These are phyloP conservation scores for Cabera pusaria DNA, from an alignment of 2,888 invertebrate species.

Conservation along the genomic window DNA sequence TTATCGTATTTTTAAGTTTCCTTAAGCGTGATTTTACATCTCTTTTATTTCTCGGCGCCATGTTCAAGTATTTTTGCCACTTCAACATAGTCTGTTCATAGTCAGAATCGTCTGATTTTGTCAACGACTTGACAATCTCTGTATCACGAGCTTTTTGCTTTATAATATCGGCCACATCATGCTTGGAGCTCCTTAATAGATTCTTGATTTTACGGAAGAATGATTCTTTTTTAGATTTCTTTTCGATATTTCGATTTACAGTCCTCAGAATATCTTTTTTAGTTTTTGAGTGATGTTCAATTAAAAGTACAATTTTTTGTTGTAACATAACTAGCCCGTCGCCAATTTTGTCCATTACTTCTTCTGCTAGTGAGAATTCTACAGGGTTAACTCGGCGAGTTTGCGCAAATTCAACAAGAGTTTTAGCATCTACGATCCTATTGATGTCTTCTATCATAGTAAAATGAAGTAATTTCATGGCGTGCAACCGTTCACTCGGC, in stretches of 20 bases:
- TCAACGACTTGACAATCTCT: constrained; percentile 44
- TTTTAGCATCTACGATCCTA: constrained; percentile 50
- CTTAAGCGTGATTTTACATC: constrained; percentile 27
- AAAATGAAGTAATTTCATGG: constrained; percentile 55
- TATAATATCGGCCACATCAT: constrained; percentile 45
- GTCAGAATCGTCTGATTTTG: constrained; percentile 36
- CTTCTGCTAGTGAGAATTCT: constrained; percentile 35
- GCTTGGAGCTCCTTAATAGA: constrained; percentile 50
- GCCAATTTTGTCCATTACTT: constrained; percentile 40
- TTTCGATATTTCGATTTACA: too few relatives aligned
- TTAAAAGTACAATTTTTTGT: too few relatives aligned
- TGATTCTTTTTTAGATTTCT: constrained; percentile 41
- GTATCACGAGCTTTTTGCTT: constrained; percentile 45
- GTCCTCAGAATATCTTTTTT: too few relatives aligned
- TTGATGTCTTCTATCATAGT: constrained; percentile 46
- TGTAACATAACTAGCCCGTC: too few relatives aligned
- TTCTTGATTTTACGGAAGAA: constrained; percentile 54
- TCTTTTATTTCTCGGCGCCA: constrained; percentile 45
- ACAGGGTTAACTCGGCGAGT: constrained; percentile 46
- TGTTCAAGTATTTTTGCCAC: constrained; percentile 56
- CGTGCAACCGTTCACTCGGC: constrained; percentile 42
- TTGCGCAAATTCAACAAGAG: constrained; percentile 44
- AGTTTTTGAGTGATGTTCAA: too few relatives aligned
- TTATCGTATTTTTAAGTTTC: constrained; percentile 43
- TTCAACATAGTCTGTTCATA: constrained; percentile 51